Evolutionary conservation across 2,888 invertebrate species (phyloP).

Genomic region (Agrochola lota): DNA sequence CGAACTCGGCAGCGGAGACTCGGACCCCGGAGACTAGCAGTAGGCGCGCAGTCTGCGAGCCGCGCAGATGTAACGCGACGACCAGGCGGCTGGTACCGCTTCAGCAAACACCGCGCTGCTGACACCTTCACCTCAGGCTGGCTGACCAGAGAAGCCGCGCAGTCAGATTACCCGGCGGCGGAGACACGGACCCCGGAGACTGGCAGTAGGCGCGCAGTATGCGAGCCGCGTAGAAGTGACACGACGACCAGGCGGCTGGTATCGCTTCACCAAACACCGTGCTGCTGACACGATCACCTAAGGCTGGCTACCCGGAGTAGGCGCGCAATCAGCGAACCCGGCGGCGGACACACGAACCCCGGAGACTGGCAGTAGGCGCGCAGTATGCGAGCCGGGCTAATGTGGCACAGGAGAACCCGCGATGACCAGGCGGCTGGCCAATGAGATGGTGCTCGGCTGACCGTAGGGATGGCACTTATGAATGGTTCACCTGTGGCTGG

Average conservation of each 20-base stretch:
- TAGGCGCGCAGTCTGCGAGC: not conserved
- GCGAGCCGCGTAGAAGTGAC: not conserved
- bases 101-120: constrained; percentile 3
- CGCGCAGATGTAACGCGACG: not conserved
- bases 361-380: not conserved
- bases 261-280: not conserved
- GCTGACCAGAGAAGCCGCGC: constrained; percentile 6
- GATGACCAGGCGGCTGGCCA: constrained; percentile 6
- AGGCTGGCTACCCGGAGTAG: not conserved
- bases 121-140: not conserved
- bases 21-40: not conserved
- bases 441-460: not conserved
- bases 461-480: not conserved
- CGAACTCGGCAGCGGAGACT: not conserved
- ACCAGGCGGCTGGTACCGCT: not conserved
- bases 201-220: constrained; percentile 4
- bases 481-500: not conserved
- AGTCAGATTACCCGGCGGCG: not conserved
- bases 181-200: too few relatives aligned
- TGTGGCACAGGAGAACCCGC: not conserved
- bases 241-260: not conserved
- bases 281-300: not conserved
- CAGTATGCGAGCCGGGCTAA: not conserved
- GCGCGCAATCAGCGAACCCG: constrained; percentile 5
- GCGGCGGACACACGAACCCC: not conserved